Percentiles rank a stretch among this genome's conserved stretches.
phyloP scores from a whole-genome alignment of 2,797 vertebrate species.

The Lates japonicus region DNA sequence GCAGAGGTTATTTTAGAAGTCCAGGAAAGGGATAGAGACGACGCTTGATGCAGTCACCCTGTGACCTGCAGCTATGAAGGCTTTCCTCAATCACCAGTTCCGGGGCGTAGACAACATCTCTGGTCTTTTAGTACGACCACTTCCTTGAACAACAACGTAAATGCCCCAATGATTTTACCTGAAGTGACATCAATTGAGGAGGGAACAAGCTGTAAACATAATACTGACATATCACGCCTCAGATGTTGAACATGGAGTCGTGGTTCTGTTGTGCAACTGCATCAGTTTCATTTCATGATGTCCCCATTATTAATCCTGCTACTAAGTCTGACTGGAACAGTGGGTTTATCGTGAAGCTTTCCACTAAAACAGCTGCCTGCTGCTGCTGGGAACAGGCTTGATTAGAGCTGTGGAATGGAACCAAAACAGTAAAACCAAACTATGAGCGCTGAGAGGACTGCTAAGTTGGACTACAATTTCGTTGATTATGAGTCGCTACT shows the following conservation, averaged over 20 bases:
- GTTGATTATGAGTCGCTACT: neutral
- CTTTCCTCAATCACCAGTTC: neutral
- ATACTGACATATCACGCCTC: neutral
- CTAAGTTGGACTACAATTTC: neutral
- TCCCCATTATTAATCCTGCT: neutral
- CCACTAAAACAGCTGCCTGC: neutral
- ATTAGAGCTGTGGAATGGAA: neutral
- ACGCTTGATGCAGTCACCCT: conserved; percentile 41
- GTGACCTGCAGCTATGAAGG: conserved; percentile 29
- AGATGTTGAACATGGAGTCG: neutral
- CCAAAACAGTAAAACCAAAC: neutral
- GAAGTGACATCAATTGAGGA: neutral
- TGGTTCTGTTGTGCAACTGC: neutral
- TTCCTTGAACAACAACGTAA: neutral
- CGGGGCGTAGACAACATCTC: neutral
- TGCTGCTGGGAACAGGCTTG: neutral
- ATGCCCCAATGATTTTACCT: neutral
- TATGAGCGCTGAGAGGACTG: neutral
- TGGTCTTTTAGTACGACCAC: neutral
- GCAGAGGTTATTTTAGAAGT: conserved; percentile 69
- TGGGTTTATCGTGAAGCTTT: neutral
- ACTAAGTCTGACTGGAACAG: neutral
- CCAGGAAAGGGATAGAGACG: conserved; percentile 77
- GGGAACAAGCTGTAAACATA: neutral
- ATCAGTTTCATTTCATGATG: neutral